Percentiles rank a stretch among this genome's conserved stretches.
Conservation (phyloP, 2,888 invertebrate species). For the Bruchidius siliquastri region DNA sequence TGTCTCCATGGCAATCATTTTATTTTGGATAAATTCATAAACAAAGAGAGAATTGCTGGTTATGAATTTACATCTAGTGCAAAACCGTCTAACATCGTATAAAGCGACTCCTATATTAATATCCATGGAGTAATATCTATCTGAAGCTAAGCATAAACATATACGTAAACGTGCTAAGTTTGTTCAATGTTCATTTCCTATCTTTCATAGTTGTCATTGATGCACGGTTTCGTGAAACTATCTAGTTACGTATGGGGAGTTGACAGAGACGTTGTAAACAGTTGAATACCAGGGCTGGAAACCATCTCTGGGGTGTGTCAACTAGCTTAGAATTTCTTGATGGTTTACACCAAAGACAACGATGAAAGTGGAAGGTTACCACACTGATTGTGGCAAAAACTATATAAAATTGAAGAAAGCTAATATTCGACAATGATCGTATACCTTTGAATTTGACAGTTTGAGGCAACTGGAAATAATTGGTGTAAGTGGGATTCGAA, state of each 20-base stretch:
- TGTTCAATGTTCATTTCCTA: neutral
- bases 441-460: too few relatives aligned
- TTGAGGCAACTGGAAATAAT: too few relatives aligned
- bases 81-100: neutral
- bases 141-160: neutral
- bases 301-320: too few relatives aligned
- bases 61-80: neutral
- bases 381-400: too few relatives aligned
- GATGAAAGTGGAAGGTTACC: too few relatives aligned
- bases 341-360: too few relatives aligned
- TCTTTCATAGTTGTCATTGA: neutral
- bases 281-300: neutral
- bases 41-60: neutral
- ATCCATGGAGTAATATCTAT: conserved; percentile 15
- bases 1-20: too few relatives aligned
- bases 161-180: neutral
- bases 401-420: too few relatives aligned
- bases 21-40: too few relatives aligned
- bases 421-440: too few relatives aligned
- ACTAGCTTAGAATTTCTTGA: too few relatives aligned
- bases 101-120: neutral
- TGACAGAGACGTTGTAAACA: neutral
- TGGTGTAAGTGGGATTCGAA: too few relatives aligned
- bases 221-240: neutral
- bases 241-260: neutral